These are phyloP conservation scores for Apoda limacodes DNA, from an alignment of 2,888 invertebrate genomes.

Conservation along the genomic window DNA sequence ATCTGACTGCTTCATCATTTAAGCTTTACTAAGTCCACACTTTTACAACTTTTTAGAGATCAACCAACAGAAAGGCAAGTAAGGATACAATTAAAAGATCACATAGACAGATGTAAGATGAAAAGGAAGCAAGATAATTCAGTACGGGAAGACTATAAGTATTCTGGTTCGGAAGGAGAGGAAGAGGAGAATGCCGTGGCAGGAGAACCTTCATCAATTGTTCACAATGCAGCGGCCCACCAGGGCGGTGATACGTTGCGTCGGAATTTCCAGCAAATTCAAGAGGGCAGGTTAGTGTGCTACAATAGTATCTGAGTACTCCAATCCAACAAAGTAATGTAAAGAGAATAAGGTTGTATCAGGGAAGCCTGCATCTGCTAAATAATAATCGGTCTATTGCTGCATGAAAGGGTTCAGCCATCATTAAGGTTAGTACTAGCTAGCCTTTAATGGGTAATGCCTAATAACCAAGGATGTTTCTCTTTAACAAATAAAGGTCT, in stretches of 20 bases:
- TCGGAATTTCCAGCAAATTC: slow-evolving; percentile 98
- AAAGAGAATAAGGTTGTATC: too few relatives aligned
- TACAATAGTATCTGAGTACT: too few relatives aligned
- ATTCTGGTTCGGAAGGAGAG: slow-evolving; percentile 97
- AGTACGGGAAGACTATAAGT: slow-evolving; percentile 81
- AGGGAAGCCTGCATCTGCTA: too few relatives aligned
- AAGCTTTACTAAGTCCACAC: neutral
- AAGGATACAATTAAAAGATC: slow-evolving; percentile 98
- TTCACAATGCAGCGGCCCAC: slow-evolving; percentile 81
- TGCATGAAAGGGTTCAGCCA: too few relatives aligned
- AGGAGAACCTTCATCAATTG: slow-evolving; percentile 95
- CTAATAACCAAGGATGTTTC: too few relatives aligned
- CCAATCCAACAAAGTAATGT: too few relatives aligned
- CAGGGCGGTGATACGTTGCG: slow-evolving; percentile 94
- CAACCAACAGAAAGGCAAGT: slow-evolving; percentile 99
- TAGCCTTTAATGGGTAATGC: too few relatives aligned
- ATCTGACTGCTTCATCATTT: neutral
- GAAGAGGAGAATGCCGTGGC: slow-evolving; percentile 93
- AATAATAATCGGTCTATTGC: too few relatives aligned
- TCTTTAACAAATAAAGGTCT: too few relatives aligned
- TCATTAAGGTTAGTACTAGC: too few relatives aligned
- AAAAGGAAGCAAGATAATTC: slow-evolving; percentile 92
- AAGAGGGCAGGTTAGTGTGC: slow-evolving; percentile 78
- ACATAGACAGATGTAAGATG: slow-evolving; percentile 96
- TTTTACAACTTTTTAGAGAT: slow-evolving; percentile 83